Evolutionary conservation across 2,113 vertebrate genomes (phyloP).

Genomic region (Tringa solitaria): DNA sequence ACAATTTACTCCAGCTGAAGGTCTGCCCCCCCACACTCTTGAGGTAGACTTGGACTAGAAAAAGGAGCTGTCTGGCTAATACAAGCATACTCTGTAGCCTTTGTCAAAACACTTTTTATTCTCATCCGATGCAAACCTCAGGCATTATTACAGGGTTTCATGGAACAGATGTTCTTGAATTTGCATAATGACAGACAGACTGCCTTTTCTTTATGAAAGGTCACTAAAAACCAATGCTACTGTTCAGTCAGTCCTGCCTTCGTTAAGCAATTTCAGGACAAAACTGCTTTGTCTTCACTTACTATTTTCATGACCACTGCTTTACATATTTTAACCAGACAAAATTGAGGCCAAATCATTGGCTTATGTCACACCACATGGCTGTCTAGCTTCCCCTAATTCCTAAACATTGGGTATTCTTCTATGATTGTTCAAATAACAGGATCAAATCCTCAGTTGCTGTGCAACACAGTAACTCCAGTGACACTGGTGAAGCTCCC

Average conservation of each 20-base stretch:
- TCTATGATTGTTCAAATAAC: background rate
- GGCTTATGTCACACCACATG: background rate
- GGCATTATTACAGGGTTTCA: conserved; percentile 35
- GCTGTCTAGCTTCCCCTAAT: conserved; percentile 7
- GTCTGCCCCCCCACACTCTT: background rate
- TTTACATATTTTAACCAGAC: conserved; percentile 12
- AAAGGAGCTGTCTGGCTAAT: conserved; percentile 31
- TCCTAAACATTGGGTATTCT: background rate
- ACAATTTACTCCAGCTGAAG: conserved; percentile 24
- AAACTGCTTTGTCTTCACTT: conserved; percentile 55
- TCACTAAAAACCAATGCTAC: conserved; percentile 50
- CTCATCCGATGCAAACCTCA: background rate
- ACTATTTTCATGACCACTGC: conserved; percentile 22
- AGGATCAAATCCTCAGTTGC: background rate
- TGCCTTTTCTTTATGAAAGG: conserved; percentile 55
- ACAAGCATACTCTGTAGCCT: background rate
- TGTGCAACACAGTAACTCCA: background rate
- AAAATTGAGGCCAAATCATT: conserved; percentile 1
- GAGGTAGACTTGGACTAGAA: background rate
- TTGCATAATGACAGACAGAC: conserved; percentile 54
- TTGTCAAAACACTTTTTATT: conserved; percentile 60
- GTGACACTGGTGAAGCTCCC: background rate
- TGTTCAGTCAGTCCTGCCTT: conserved; percentile 29
- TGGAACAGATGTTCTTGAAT: conserved; percentile 53
- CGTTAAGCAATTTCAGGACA: conserved; percentile 49